Base-by-base conservation (phyloP, 2,113 vertebrate species). In the Oncorhynchus kisutch region DNA sequence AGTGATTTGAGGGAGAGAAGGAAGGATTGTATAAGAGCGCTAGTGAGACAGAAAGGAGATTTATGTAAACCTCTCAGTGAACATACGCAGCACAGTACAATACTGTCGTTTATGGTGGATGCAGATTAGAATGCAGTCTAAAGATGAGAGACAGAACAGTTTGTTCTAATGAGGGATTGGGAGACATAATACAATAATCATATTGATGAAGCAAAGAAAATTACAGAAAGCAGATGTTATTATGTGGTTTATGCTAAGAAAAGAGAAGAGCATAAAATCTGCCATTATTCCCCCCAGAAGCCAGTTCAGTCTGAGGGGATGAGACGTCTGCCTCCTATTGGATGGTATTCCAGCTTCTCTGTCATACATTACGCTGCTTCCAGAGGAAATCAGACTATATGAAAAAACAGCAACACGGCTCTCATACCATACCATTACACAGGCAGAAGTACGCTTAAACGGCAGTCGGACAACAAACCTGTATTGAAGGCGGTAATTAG, bases 401-500 rank as follows among this genome's bases (percentile, higher is more conserved):
- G 74, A 86, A 89, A 87, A 88, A 84, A 88, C 83, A 76, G 87
- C 84, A 88, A 82, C 82, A 22, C 4, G 81, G 83, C 85, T 85
- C 77, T 88, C 70, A 82, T 75, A 78, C 81, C 67, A 75, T 45
- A 45, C 82, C 89, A 90, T 92, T 86, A 91, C 81, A 85, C 73
- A 65, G 86, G 77, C 81, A 76, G 82, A 80, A 18, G 78, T 82
- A 81, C 72, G n/a, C 79, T 84, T 81, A 79, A 88, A 86, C 85
- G 84, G 79, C 64, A 76, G 84, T 79, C 64, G 79, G 88, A 90
- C 85, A 85, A 92, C 91, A 90, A 89, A 89, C 81, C 85, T 84
- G 78, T 89, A 92, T 91, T 82, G 87, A 89, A 92, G 84, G 85
- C 90, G 65, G 88, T 93, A 94, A 94, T 93, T 90, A 87, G 87